Conservation (phyloP, 2,888 invertebrate genomes). For the Cheiracanthium punctorium region DNA sequence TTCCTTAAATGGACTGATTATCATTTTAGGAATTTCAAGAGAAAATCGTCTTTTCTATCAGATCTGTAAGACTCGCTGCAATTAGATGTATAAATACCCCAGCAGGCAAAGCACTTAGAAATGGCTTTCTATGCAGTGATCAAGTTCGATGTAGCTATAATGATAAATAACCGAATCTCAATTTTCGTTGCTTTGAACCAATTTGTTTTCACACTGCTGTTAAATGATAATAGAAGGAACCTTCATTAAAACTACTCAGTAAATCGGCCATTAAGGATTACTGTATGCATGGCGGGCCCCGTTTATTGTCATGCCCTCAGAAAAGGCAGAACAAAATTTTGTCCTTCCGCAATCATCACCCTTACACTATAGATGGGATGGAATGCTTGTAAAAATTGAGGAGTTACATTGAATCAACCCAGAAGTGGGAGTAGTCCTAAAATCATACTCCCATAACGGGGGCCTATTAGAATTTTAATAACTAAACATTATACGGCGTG, state of each 20-base stretch:
- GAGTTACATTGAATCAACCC: slow-evolving; percentile 60
- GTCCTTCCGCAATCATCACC: slow-evolving; percentile 9
- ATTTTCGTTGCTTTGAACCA: slow-evolving; percentile 52
- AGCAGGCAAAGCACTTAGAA: slow-evolving; percentile 9
- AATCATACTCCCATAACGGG: slow-evolving; percentile 31
- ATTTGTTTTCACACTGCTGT: slow-evolving; percentile 53
- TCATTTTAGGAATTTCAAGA: background rate
- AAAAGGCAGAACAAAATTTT: slow-evolving; percentile 7
- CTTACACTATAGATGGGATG: background rate
- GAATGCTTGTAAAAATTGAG: slow-evolving; percentile 14
- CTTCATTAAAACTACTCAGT: slow-evolving; percentile 56
- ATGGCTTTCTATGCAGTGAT: background rate
- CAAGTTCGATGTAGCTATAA: slow-evolving; percentile 45
- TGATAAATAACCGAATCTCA: slow-evolving; percentile 64
- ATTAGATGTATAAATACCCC: background rate
- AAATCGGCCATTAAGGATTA: slow-evolving; percentile 60
- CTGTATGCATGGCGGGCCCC: background rate
- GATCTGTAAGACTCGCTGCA: background rate
- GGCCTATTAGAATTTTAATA: slow-evolving; percentile 51
- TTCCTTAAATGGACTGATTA: background rate
- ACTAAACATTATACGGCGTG: slow-evolving; percentile 19
- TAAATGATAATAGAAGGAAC: slow-evolving; percentile 48
- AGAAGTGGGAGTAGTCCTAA: slow-evolving; percentile 29
- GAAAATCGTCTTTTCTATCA: background rate
- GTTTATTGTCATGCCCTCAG: background rate